phyloP scores from a whole-genome alignment of 1,140 invertebrate species.

The Euglossa dilemma region DNA sequence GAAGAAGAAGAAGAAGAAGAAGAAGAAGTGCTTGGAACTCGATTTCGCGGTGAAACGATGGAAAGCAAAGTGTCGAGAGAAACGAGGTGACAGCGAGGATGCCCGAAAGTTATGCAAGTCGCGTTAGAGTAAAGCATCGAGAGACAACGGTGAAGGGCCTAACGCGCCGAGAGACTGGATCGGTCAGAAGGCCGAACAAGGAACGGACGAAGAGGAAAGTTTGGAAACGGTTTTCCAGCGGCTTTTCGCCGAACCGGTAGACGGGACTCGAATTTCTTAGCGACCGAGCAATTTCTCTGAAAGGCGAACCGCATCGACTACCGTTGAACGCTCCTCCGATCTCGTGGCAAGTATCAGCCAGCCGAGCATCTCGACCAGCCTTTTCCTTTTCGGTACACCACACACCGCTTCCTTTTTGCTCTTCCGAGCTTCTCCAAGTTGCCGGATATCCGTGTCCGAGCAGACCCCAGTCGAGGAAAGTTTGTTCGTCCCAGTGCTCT shows the following conservation, averaged over 20 bases:
- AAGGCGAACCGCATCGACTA: background rate
- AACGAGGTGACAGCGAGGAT: background rate
- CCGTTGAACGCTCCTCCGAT: background rate
- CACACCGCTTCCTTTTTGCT: background rate
- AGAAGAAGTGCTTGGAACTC: constrained; percentile 7
- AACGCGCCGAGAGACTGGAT: background rate
- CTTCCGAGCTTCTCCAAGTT: background rate
- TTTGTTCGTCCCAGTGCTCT: background rate
- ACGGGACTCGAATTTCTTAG: background rate
- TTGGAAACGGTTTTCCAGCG: background rate
- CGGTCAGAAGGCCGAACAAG: background rate
- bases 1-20: too few species aligned
- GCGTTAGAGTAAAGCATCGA: background rate
- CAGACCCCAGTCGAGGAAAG: background rate
- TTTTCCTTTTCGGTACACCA: background rate
- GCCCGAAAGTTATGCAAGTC: background rate
- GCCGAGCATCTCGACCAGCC: background rate
- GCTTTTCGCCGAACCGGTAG: background rate
- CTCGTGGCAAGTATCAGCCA: background rate
- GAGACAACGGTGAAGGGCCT: background rate
- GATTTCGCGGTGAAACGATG: constrained; percentile 19
- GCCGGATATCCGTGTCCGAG: background rate
- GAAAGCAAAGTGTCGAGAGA: constrained; percentile 29
- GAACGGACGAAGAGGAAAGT: background rate
- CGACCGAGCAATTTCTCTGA: background rate